Base-by-base conservation (phyloP, 2,113 vertebrate species). In the Isichthys henryi region DNA sequence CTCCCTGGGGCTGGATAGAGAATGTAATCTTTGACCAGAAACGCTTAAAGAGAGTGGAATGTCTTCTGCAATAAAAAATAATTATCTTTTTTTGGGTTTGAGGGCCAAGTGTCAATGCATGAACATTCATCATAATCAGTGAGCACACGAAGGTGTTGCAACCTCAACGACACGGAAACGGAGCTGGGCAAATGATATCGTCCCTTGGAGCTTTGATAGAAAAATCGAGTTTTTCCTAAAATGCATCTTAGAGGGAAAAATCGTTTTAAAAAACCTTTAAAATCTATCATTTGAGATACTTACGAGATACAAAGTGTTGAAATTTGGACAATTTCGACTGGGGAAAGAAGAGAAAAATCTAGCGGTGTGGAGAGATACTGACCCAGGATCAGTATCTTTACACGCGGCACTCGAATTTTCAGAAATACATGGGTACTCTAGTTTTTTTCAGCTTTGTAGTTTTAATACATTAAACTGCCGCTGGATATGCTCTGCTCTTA, bases 21-120 rank as follows among this genome's bases (percentile, higher is more conserved):
- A 70, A 70, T 80, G 74, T 43, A 80, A 43, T 80, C 74, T 80
- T 80, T 80, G 74, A 80, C 74, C 45, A 84, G 82, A 84, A 84
- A 46, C 39, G 82, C 45, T 48, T 84, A 84, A 84, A 84, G 45
- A 45, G 77, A 84, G 45, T 45, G 39, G 39, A 84, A 84, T 84
- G 43, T 46, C 39, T 84, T 84, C 21, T 48, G 82, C 35, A 80
- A 80, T 80, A 80, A 80, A 70, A 80, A 80, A 80, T 80, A 80
- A 80, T 80, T 35, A 80, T 80, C 74, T 80, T 80, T 80, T 80
- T 80, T 80, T 39, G 35, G 74, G 74, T 35, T 35, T 35, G 74
- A 43, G 74, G 74, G 74, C 35, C 45, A 84, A 84, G 45, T 48
- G 82, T 46, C 82, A 84, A 48, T 46, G 82, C 35, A 46, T 84